These are phyloP conservation scores for Ramazzottius varieornatus DNA, from an alignment of 2,888 invertebrate genomes.

Conservation along the genomic window DNA sequence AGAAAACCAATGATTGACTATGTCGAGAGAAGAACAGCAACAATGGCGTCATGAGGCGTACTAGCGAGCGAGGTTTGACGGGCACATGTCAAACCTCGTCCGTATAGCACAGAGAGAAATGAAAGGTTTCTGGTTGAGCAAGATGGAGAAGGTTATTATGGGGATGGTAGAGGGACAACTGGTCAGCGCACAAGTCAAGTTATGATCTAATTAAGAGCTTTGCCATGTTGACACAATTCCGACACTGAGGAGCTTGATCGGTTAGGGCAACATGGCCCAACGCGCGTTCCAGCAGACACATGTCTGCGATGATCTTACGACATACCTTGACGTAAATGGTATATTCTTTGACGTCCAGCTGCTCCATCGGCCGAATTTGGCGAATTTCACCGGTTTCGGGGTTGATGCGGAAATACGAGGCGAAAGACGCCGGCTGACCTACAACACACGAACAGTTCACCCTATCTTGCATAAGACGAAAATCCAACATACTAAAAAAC, in stretches of 20 bases:
- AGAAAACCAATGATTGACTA: no score
- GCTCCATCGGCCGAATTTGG: neutral
- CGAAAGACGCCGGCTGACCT: neutral
- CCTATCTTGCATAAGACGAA: neutral
- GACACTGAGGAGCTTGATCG: slow-evolving; percentile 1
- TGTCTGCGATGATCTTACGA: no score
- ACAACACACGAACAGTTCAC: neutral
- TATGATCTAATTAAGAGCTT: neutral
- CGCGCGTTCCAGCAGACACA: no score
- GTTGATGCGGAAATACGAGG: neutral
- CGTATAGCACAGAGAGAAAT: no score
- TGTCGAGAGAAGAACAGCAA: no score
- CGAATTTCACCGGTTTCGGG: neutral
- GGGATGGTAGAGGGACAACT: no score
- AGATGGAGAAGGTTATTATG: no score
- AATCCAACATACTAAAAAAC: neutral
- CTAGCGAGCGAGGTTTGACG: no score
- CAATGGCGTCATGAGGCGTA: no score
- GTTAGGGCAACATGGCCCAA: neutral
- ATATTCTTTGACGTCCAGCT: neutral
- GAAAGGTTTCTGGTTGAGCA: no score
- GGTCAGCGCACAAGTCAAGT: neutral
- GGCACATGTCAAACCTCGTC: no score
- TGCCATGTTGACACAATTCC: neutral
- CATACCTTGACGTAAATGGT: slow-evolving; percentile 2